Percentiles rank a stretch among this genome's conserved stretches.
Evolutionary conservation across 2,888 invertebrate species (phyloP).

Genomic region (Notodonta ziczac): DNA sequence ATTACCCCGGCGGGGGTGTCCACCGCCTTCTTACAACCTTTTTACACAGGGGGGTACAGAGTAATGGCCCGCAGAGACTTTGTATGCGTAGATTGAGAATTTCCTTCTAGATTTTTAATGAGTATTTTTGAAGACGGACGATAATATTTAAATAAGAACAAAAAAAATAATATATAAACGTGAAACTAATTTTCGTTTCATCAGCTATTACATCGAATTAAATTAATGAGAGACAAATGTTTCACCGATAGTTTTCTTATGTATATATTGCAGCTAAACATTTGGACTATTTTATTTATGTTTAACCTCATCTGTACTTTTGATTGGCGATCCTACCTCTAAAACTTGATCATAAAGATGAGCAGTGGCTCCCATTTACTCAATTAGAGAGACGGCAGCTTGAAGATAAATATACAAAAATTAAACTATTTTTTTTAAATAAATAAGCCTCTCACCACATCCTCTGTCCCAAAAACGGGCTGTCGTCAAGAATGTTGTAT

Average conservation of each 20-base stretch:
- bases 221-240: too few species aligned
- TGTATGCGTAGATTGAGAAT: constrained; percentile 51
- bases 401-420: too few species aligned
- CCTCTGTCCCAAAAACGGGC: constrained; percentile 61
- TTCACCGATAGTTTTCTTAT: too few species aligned
- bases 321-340: neutral
- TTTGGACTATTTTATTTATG: too few species aligned
- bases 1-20: constrained; percentile 73
- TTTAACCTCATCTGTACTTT: too few species aligned
- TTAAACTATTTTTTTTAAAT: neutral
- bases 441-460: constrained; percentile 36
- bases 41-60: constrained; percentile 79
- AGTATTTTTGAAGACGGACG: constrained; percentile 41
- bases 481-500: constrained; percentile 82
- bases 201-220: too few species aligned
- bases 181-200: too few species aligned
- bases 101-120: constrained; percentile 50
- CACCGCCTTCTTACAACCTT: constrained; percentile 84
- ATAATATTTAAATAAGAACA: constrained; percentile 42
- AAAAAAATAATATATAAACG: constrained; percentile 3
- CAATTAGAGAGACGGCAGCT: too few species aligned
- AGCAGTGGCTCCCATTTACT: too few species aligned
- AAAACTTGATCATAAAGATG: too few species aligned
- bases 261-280: too few species aligned
- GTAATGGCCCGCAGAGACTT: constrained; percentile 69